Conservation (phyloP, 2,888 invertebrate genomes). For the Esperia sulphurella region DNA sequence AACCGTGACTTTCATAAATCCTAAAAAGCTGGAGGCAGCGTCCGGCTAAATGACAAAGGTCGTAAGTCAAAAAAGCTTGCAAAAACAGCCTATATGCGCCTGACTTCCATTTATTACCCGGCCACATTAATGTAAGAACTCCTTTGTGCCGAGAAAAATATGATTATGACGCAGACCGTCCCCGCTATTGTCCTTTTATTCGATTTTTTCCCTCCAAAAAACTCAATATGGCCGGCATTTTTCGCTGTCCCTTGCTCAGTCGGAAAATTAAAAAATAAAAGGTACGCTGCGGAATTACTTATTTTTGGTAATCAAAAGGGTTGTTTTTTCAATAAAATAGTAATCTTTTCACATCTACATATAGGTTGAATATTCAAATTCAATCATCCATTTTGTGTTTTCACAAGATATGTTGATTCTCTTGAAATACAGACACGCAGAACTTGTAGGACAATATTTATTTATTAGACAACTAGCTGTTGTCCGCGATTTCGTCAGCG, state of each 20-base stretch:
- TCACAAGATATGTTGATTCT: too few species aligned
- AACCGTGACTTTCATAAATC: neutral
- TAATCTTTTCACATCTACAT: too few species aligned
- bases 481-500: too few species aligned
- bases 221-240: slow-evolving; percentile 51
- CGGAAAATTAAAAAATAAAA: slow-evolving; percentile 52
- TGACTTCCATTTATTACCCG: slow-evolving; percentile 69
- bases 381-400: too few species aligned
- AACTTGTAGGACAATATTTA: too few species aligned
- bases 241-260: slow-evolving; percentile 30
- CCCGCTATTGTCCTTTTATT: slow-evolving; percentile 68
- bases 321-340: slow-evolving; percentile 34
- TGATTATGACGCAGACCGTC: slow-evolving; percentile 67
- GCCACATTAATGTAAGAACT: slow-evolving; percentile 70
- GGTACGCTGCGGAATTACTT: slow-evolving; percentile 10
- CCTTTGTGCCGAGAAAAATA: slow-evolving; percentile 72
- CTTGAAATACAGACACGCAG: too few species aligned
- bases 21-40: neutral
- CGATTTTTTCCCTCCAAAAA: slow-evolving; percentile 58
- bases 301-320: neutral
- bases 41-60: neutral
- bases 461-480: too few species aligned
- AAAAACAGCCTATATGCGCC: slow-evolving; percentile 43
- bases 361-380: too few species aligned
- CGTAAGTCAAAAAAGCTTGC: slow-evolving; percentile 24